Percentiles rank a stretch among this genome's conserved stretches.
These are phyloP conservation scores for Pimephales promelas DNA, from an alignment of 2,113 vertebrate genomes.

Conservation along the genomic window DNA sequence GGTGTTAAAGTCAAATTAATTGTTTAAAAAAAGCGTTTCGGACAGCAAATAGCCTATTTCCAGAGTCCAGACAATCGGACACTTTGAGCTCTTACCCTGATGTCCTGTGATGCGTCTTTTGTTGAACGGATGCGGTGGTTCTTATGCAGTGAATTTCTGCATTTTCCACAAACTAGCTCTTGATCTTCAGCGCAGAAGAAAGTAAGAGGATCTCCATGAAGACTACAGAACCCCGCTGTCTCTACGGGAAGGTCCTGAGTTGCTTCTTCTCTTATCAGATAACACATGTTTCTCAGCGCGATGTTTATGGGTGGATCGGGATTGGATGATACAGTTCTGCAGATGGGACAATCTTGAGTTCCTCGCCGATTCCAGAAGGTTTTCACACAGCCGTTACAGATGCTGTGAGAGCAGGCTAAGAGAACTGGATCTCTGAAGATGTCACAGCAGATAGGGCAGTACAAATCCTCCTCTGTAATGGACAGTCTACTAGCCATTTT, in stretches of 20 bases:
- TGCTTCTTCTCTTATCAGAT: constrained; percentile 42
- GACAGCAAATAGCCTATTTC: neutral
- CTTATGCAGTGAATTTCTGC: constrained; percentile 34
- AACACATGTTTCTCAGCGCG: constrained; percentile 48
- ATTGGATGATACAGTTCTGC: constrained; percentile 40
- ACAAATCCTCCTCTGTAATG: constrained; percentile 52
- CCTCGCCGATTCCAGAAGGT: constrained; percentile 51
- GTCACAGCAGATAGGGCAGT: constrained; percentile 56
- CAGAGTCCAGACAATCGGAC: neutral
- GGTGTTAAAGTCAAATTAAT: too few relatives aligned
- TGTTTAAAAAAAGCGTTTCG: too few relatives aligned
- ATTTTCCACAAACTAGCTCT: constrained; percentile 36
- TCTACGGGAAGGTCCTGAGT: constrained; percentile 31
- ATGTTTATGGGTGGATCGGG: constrained; percentile 44
- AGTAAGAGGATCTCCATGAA: constrained; percentile 43
- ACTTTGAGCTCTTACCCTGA: constrained; percentile 37
- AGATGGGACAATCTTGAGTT: constrained; percentile 52
- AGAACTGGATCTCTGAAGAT: constrained; percentile 55
- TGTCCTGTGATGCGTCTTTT: constrained; percentile 39
- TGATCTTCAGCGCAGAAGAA: constrained; percentile 49
- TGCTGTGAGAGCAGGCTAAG: constrained; percentile 55
- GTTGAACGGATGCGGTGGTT: constrained; percentile 38
- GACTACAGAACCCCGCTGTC: constrained; percentile 38
- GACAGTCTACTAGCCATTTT: constrained; percentile 47
- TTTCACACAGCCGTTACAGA: constrained; percentile 54